phyloP scores from a whole-genome alignment of 2,888 invertebrate genomes.

The Pharmacophagus antenor region DNA sequence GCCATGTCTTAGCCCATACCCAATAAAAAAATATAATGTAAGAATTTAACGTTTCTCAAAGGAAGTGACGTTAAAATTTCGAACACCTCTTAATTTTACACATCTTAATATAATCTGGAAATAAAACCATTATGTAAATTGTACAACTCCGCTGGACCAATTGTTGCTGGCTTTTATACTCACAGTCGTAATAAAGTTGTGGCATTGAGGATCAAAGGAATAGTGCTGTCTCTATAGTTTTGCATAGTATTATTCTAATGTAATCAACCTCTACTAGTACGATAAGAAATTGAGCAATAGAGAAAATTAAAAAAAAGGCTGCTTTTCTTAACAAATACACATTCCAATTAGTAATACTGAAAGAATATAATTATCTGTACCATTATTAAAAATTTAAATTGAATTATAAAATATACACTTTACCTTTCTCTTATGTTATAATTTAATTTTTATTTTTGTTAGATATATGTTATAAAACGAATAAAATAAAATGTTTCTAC shows the following conservation, averaged over 20 bases:
- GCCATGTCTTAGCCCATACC: no score
- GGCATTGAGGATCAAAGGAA: slow-evolving; percentile 8
- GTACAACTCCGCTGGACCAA: slow-evolving; percentile 55
- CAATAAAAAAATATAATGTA: slow-evolving; percentile 1
- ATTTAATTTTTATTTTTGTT: background rate
- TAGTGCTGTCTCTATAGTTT: background rate
- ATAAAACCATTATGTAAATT: slow-evolving; percentile 72
- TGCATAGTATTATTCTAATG: slow-evolving; percentile 4
- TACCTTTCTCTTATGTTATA: no score
- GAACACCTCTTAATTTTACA: slow-evolving; percentile 3
- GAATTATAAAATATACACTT: no score
- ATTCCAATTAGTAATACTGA: no score
- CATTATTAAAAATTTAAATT: no score
- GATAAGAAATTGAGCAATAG: background rate
- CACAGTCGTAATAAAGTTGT: slow-evolving; percentile 39
- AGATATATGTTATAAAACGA: background rate
- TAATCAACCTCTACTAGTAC: background rate
- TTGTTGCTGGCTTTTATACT: slow-evolving; percentile 56
- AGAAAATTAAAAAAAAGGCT: no score
- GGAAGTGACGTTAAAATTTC: slow-evolving; percentile 9
- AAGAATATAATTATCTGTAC: no score
- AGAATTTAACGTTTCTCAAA: background rate
- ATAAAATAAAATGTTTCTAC: background rate
- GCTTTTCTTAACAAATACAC: no score
- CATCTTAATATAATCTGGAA: slow-evolving; percentile 35